Conservation (phyloP, 2,888 invertebrate species). For the Aleiodes alternator region DNA sequence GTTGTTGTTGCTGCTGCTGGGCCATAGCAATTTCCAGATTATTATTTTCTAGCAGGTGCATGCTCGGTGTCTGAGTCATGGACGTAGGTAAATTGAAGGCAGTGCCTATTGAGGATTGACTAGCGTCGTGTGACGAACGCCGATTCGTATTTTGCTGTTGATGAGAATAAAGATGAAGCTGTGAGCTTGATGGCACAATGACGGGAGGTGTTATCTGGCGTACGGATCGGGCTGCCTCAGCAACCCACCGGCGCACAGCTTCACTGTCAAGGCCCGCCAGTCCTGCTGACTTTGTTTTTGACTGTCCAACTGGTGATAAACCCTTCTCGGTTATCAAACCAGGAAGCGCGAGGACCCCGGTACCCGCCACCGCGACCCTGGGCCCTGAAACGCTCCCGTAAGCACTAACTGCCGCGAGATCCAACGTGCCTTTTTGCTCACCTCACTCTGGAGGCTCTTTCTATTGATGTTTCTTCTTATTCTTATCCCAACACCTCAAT, state of each 20-base stretch:
- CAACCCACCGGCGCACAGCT: constrained; percentile 79
- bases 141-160: constrained; percentile 54
- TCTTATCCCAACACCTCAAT: too few relatives aligned
- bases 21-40: constrained; percentile 70
- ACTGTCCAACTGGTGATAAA: constrained; percentile 68
- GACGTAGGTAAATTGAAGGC: constrained; percentile 65
- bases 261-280: constrained; percentile 80
- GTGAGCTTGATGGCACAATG: constrained; percentile 63
- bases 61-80: constrained; percentile 73
- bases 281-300: constrained; percentile 74
- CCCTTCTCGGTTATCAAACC: constrained; percentile 72
- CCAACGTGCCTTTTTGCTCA: constrained; percentile 61
- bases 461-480: background rate
- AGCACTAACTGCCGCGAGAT: constrained; percentile 69
- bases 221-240: constrained; percentile 79
- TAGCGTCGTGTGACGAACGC: constrained; percentile 56
- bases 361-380: constrained; percentile 74
- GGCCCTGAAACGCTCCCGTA: constrained; percentile 68
- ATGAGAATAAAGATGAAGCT: constrained; percentile 58
- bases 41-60: constrained; percentile 73
- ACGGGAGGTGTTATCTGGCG: constrained; percentile 71
- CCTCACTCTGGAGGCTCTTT: constrained; percentile 13
- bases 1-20: constrained; percentile 64
- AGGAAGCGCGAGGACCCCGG: constrained; percentile 73
- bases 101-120: constrained; percentile 60